Conservation (phyloP, 2,113 vertebrate species). For the Martes martes region DNA sequence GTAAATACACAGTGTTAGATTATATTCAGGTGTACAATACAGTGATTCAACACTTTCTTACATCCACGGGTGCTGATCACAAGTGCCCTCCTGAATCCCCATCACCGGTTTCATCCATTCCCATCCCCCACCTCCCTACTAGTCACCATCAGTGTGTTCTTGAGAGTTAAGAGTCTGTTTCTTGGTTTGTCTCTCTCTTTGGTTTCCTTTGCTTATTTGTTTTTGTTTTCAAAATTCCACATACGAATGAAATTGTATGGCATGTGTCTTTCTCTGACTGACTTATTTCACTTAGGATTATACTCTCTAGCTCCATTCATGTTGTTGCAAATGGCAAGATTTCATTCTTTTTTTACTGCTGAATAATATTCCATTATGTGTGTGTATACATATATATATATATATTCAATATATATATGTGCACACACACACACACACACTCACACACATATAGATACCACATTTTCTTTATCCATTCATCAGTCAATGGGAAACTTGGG, state of each 20-base stretch:
- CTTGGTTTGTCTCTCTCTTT: background rate
- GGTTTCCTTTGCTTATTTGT: background rate
- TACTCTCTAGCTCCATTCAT: background rate
- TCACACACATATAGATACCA: no score
- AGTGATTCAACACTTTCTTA: background rate
- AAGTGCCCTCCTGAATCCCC: background rate
- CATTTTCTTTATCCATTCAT: background rate
- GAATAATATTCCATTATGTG: background rate
- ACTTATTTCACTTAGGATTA: background rate
- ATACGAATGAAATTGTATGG: background rate
- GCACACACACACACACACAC: no score
- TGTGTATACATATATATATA: no score
- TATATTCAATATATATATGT: no score
- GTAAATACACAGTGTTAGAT: background rate
- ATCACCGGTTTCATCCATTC: background rate
- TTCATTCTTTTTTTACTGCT: background rate
- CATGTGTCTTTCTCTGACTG: background rate
- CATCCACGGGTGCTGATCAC: background rate
- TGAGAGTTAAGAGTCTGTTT: background rate
- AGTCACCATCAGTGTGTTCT: background rate
- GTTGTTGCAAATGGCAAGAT: background rate
- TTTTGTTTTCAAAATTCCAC: background rate
- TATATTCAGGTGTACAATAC: background rate
- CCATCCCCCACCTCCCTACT: background rate
- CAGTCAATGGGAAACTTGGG: background rate